phyloP scores from a whole-genome alignment of 2,797 vertebrate species.

The Alosa sapidissima region DNA sequence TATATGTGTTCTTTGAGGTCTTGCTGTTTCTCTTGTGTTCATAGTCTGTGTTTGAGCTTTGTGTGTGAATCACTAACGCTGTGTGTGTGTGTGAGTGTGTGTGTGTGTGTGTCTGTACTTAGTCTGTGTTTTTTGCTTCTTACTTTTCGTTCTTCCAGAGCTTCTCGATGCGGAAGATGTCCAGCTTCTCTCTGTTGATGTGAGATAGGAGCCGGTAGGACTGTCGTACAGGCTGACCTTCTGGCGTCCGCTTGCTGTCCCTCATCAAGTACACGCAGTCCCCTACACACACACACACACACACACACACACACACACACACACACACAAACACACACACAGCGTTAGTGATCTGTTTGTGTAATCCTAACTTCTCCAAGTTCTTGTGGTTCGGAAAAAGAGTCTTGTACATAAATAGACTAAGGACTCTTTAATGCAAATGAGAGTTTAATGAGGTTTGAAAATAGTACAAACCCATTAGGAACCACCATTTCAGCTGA shows the following conservation, averaged over 20 bases:
- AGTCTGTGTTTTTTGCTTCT: slow-evolving; percentile 38
- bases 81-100: background rate
- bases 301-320: slow-evolving; percentile 22
- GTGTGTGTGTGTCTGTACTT: background rate
- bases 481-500: too few species aligned
- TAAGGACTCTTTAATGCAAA: background rate
- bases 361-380: background rate
- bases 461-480: too few species aligned
- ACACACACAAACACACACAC: background rate
- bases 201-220: slow-evolving; percentile 93
- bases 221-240: slow-evolving; percentile 93
- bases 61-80: background rate
- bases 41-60: background rate
- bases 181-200: slow-evolving; percentile 93
- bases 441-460: too few species aligned
- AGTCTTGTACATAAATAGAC: background rate
- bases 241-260: slow-evolving; percentile 91
- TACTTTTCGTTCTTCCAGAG: slow-evolving; percentile 97
- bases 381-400: background rate
- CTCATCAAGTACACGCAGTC: slow-evolving; percentile 99
- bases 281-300: slow-evolving; percentile 69
- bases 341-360: background rate
- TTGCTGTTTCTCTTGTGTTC: background rate
- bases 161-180: slow-evolving; percentile 98
- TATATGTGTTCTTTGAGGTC: background rate